phyloP scores from a whole-genome alignment of 2,113 vertebrate genomes.

The Climacteris rufus region DNA sequence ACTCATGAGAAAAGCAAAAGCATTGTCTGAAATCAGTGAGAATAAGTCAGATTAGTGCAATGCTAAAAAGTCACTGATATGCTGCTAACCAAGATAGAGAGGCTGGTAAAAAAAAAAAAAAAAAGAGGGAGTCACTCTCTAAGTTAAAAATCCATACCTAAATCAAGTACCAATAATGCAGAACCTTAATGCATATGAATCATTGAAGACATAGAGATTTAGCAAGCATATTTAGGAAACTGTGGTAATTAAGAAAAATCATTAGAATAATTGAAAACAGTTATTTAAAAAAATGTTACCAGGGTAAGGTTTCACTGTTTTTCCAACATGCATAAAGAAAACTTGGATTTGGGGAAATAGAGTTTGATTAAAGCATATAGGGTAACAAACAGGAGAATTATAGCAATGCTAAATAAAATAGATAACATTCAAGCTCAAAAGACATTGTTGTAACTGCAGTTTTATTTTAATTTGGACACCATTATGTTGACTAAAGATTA shows the following conservation, averaged over 20 bases:
- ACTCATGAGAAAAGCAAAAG: background rate
- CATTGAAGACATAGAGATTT: background rate
- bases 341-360: background rate
- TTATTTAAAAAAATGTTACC: background rate
- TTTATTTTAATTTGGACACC: background rate
- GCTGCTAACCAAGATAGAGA: background rate
- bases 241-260: background rate
- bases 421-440: background rate
- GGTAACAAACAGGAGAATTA: background rate
- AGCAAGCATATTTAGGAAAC: background rate
- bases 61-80: background rate
- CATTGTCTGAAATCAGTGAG: background rate
- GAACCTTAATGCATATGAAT: background rate
- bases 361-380: background rate
- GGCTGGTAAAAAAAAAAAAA: no score
- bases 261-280: background rate
- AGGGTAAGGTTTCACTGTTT: background rate
- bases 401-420: background rate
- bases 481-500: background rate
- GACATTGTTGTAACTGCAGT: background rate
- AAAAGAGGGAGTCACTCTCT: background rate
- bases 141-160: background rate
- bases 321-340: background rate
- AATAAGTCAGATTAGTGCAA: background rate
- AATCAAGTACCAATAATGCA: background rate